These are phyloP conservation scores for Hipposideros larvatus DNA, from an alignment of 2,797 vertebrate genomes.

Conservation along the genomic window DNA sequence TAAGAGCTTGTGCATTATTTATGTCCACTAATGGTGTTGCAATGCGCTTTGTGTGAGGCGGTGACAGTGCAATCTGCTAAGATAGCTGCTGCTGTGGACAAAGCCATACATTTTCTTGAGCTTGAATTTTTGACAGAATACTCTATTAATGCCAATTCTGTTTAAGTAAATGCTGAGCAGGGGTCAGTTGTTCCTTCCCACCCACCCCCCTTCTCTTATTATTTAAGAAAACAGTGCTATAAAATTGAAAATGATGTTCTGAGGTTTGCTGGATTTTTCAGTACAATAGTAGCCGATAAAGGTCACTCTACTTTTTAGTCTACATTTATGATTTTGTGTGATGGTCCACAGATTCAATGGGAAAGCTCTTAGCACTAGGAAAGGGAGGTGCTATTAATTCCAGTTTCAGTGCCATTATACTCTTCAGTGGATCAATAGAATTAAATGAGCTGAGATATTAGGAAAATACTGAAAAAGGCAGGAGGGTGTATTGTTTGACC, in stretches of 20 bases:
- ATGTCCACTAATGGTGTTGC: conserved; percentile 98
- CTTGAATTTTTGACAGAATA: conserved; percentile 93
- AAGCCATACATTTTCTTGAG: conserved; percentile 95
- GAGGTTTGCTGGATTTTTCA: conserved; percentile 87
- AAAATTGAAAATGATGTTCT: conserved; percentile 89
- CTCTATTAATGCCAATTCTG: conserved; percentile 97
- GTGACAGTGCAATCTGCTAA: conserved; percentile 96
- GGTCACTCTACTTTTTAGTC: conserved; percentile 87
- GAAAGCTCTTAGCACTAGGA: conserved; percentile 86
- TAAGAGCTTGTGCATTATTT: conserved; percentile 98
- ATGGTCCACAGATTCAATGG: conserved; percentile 88
- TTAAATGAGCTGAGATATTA: conserved; percentile 90
- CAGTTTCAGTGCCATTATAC: conserved; percentile 88
- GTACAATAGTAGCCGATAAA: conserved; percentile 86
- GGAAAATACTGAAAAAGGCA: conserved; percentile 89
- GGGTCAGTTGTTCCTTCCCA: conserved; percentile 88
- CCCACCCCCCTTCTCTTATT: conserved; percentile 83
- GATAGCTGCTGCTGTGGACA: conserved; percentile 97
- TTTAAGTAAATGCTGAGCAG: conserved; percentile 93
- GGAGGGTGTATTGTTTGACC: conserved; percentile 87
- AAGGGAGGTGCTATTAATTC: conserved; percentile 89
- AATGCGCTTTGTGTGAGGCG: conserved; percentile 94
- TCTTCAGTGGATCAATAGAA: conserved; percentile 90
- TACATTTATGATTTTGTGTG: conserved; percentile 88
- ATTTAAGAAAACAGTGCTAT: conserved; percentile 89